These are phyloP conservation scores for Formica exsecta DNA, from an alignment of 1,140 invertebrate species.

Conservation along the genomic window DNA sequence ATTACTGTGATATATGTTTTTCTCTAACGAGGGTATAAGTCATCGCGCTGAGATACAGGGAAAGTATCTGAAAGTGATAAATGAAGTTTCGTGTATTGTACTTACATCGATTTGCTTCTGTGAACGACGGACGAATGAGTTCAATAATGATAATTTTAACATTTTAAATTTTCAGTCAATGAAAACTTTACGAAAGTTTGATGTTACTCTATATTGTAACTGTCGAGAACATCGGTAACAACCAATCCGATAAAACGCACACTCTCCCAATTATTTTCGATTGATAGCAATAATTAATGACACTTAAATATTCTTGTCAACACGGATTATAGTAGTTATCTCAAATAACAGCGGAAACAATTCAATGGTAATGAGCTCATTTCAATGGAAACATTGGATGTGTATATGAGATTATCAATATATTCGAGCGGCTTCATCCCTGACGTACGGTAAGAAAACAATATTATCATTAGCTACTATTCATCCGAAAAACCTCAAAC, in stretches of 20 bases:
- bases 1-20: constrained; percentile 26
- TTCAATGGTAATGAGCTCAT: constrained; percentile 46
- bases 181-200: too few relatives aligned
- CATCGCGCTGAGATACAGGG: neutral
- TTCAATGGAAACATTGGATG: neutral
- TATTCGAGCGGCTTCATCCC: constrained; percentile 13
- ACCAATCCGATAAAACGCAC: too few relatives aligned
- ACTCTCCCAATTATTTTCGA: too few relatives aligned
- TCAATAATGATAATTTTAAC: too few relatives aligned
- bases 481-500: neutral
- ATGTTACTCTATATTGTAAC: too few relatives aligned
- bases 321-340: constrained; percentile 12
- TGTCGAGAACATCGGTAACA: too few relatives aligned
- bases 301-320: neutral
- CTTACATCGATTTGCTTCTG: neutral
- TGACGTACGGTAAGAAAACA: neutral
- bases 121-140: neutral
- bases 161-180: too few relatives aligned
- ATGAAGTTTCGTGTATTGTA: constrained; percentile 1
- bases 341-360: constrained; percentile 39
- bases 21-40: neutral
- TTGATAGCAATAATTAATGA: neutral
- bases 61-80: neutral
- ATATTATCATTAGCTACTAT: constrained; percentile 19
- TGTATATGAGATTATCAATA: constrained; percentile 37